Percentiles rank a stretch among this genome's conserved stretches.
Conservation (phyloP, 2,888 invertebrate genomes). For the Drosophila peninsularis region DNA sequence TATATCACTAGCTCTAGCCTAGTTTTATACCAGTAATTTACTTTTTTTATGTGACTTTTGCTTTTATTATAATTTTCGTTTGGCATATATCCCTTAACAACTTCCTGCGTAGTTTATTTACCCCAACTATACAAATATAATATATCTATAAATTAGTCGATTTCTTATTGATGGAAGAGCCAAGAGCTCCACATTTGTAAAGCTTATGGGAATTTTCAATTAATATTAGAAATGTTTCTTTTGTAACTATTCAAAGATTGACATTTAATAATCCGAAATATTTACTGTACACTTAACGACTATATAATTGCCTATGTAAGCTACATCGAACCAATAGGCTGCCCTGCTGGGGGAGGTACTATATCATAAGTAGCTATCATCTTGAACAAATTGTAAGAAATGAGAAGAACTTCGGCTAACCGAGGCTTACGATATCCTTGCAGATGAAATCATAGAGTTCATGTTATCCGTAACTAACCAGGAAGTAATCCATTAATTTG, state of each 20-base stretch:
- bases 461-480: not conserved
- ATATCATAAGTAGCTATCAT: constrained; percentile 15
- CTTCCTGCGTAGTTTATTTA: constrained; percentile 35
- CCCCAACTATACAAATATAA: constrained; percentile 4
- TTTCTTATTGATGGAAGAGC: constrained; percentile 24
- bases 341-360: not conserved
- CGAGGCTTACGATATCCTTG: constrained; percentile 13
- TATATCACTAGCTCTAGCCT: constrained; percentile 34
- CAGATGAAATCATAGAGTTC: constrained; percentile 1
- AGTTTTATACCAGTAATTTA: constrained; percentile 27
- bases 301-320: constrained; percentile 4
- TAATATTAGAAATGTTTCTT: constrained; percentile 7
- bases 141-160: constrained; percentile 26
- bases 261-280: not conserved
- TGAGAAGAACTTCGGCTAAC: not conserved
- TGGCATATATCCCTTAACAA: constrained; percentile 35
- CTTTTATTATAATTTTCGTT: constrained; percentile 44
- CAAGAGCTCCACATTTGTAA: constrained; percentile 1
- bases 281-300: not conserved
- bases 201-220: constrained; percentile 17
- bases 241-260: not conserved
- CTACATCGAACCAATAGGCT: constrained; percentile 9
- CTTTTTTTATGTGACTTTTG: constrained; percentile 37
- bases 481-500: not conserved
- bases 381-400: constrained; percentile 10